A percentile compares a stretch with the other conserved stretches of the same genome.
Conservation (phyloP, 2,113 vertebrate genomes). For the Myanophis thanlyinensis region DNA sequence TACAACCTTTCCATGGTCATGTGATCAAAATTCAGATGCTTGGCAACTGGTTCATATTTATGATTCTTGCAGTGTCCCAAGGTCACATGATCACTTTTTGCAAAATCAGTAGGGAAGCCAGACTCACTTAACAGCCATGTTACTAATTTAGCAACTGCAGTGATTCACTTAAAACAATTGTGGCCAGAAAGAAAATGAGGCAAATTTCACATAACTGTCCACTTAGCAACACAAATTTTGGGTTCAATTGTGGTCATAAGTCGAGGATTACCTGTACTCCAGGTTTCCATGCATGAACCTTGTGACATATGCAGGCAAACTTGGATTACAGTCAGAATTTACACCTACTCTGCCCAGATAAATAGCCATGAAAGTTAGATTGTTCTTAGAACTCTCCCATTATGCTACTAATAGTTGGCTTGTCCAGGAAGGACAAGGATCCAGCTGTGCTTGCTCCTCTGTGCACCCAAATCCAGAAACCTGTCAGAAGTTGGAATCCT, state of each 20-base stretch:
- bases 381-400: neutral
- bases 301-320: neutral
- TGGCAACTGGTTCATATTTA: neutral
- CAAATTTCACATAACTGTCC: neutral
- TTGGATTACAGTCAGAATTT: neutral
- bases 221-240: neutral
- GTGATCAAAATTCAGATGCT: neutral
- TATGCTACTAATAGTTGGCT: neutral
- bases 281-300: neutral
- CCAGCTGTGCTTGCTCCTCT: neutral
- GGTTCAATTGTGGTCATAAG: neutral
- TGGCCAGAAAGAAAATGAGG: neutral
- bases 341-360: neutral
- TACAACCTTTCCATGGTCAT: neutral
- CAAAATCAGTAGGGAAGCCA: neutral
- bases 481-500: neutral
- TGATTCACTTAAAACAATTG: neutral
- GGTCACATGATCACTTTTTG: neutral
- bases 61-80: neutral
- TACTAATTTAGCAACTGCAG: neutral
- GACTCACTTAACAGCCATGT: neutral
- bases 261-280: neutral
- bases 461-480: neutral
- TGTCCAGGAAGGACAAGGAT: neutral
- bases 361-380: neutral